Conservation (phyloP, 2,888 invertebrate genomes). For the Junonia oenone region DNA sequence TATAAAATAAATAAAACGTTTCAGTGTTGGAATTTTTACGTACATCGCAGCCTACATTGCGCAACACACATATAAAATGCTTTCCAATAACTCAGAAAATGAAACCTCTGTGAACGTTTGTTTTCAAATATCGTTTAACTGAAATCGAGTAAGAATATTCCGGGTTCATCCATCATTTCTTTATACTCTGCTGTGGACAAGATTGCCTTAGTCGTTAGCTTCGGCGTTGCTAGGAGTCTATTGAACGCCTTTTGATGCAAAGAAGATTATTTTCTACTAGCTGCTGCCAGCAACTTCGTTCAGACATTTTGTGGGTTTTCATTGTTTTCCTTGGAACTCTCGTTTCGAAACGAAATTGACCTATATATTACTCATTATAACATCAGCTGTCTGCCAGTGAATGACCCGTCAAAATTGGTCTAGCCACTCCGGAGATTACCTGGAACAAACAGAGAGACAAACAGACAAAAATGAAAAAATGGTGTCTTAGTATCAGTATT, state of each 20-base stretch:
- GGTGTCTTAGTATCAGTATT: too few relatives aligned
- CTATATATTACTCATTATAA: too few relatives aligned
- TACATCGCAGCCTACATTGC: background rate
- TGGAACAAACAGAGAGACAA: too few relatives aligned
- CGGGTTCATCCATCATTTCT: constrained; percentile 25
- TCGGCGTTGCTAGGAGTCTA: constrained; percentile 1
- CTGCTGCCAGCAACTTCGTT: background rate
- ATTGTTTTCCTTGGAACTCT: background rate
- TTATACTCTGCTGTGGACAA: constrained; percentile 22
- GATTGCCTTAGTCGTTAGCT: constrained; percentile 25
- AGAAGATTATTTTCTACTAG: background rate
- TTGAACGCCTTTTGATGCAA: constrained; percentile 1
- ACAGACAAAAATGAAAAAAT: too few relatives aligned
- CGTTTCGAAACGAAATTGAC: too few relatives aligned
- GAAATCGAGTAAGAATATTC: constrained; percentile 7
- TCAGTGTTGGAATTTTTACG: background rate
- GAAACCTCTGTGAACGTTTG: background rate
- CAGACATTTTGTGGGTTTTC: background rate
- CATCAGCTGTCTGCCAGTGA: too few relatives aligned
- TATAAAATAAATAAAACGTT: background rate
- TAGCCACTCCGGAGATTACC: too few relatives aligned
- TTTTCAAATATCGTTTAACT: constrained; percentile 6
- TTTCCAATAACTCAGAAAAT: background rate
- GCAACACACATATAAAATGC: background rate
- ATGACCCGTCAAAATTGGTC: too few relatives aligned